Percentiles rank a stretch among this genome's conserved stretches.
These are phyloP conservation scores for Protonemura montana DNA, from an alignment of 2,888 invertebrate species.

Conservation along the genomic window DNA sequence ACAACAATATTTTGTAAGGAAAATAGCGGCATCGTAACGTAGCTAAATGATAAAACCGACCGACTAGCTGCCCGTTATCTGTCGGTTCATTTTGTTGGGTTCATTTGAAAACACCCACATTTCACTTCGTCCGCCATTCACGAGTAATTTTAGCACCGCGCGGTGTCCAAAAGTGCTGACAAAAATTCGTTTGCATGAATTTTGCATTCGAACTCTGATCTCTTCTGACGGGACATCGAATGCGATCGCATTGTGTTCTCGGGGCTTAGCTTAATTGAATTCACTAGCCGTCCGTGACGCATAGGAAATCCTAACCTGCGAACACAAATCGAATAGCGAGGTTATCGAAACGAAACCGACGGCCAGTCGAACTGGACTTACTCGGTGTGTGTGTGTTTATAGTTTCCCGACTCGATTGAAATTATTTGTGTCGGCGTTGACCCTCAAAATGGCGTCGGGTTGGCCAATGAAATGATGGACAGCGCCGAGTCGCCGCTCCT, in stretches of 20 bases:
- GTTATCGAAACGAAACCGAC: neutral
- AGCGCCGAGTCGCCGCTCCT: too few species aligned
- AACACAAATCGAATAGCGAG: neutral
- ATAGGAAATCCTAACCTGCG: neutral
- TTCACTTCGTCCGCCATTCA: neutral
- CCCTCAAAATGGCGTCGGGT: neutral
- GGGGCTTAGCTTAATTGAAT: neutral
- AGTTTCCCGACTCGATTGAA: neutral
- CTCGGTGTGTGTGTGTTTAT: neutral
- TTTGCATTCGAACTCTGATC: neutral
- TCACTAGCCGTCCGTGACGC: neutral
- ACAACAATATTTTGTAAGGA: too few species aligned
- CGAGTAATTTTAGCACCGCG: neutral
- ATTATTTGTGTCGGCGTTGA: neutral
- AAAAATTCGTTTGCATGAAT: neutral
- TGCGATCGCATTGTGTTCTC: neutral
- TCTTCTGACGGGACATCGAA: neutral
- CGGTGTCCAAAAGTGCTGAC: neutral
- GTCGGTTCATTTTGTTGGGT: neutral
- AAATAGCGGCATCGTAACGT: too few species aligned
- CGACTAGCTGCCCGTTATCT: too few species aligned
- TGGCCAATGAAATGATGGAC: neutral
- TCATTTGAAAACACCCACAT: neutral
- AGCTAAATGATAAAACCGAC: neutral
- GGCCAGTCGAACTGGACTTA: neutral